Percentiles rank a stretch among this genome's conserved stretches.
Evolutionary conservation across 2,888 invertebrate genomes (phyloP).

Genomic region (Ferrisia virgata): DNA sequence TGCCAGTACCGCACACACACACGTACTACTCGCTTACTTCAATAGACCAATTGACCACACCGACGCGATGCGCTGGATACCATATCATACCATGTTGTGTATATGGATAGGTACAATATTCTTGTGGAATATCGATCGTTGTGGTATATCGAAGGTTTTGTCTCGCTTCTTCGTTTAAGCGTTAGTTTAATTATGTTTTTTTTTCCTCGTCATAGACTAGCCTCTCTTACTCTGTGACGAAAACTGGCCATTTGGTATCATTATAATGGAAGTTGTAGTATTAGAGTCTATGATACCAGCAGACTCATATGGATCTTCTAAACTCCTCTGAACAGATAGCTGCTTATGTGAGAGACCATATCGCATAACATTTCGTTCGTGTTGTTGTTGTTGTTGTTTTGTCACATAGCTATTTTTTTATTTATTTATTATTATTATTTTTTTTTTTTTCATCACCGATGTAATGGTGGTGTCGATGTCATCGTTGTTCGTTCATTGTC

Average conservation of each 20-base stretch:
- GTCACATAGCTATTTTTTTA: too few species aligned
- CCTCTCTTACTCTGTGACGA: neutral
- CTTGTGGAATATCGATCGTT: conserved; percentile 23
- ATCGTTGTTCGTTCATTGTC: neutral
- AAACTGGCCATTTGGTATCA: too few species aligned
- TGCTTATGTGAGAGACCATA: too few species aligned
- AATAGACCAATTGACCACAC: conserved; percentile 32
- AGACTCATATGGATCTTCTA: too few species aligned
- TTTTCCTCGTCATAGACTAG: neutral
- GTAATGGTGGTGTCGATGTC: neutral
- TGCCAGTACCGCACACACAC: conserved; percentile 39
- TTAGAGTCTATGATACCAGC: too few species aligned
- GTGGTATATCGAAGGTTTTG: neutral
- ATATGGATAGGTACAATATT: neutral
- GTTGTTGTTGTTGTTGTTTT: too few species aligned
- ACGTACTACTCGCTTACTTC: conserved; percentile 4
- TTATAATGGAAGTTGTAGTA: too few species aligned
- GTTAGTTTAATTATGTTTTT: conserved; percentile 32
- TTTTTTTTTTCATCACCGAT: too few species aligned
- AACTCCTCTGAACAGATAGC: too few species aligned
- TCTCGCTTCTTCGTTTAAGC: neutral
- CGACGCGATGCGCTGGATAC: too few species aligned
- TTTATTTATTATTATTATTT: too few species aligned
- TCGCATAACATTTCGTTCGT: too few species aligned
- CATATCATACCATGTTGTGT: neutral